Evolutionary conservation across 2,113 vertebrate genomes (phyloP), one percentile per base, ranked within the genome.

Genomic region (Nibea albiflora): DNA sequence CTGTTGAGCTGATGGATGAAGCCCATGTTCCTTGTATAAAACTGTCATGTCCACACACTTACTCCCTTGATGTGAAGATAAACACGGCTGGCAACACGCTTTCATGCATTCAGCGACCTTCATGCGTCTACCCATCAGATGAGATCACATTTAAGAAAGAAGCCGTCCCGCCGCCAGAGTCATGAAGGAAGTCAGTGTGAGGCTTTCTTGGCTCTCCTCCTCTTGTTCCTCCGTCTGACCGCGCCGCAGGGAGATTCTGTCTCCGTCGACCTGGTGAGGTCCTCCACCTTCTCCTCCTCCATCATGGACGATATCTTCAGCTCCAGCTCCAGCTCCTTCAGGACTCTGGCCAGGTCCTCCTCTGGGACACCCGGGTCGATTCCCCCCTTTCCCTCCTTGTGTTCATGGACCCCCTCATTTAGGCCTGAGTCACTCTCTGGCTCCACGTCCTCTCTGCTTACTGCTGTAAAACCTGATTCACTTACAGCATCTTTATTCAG

Each of bases 181-280:
- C 4, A 1, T 11, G 14, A 19, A 1, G 3, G 39, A 17, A 52
- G 66, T 92, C 87, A 92, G 52, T 84, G 71, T 5, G 44, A 22
- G 1, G 79, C 73, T 31, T 88, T 92, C 86, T 90, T 92, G 0
- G 65, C 70, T 26, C 76, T 85, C 70, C 88, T 90, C 64, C 85
- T 92, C 87, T 65, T 94, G 87, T 84, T 95, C 85, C 96, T 94
- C 84, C 95, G 96, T 82, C 97, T 95, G 84, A 97, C 63, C 0
- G 24, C 74, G 39, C 88, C 75, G 1, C 60, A 53, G 63, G 86
- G 44, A 0, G 47, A 31, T 26, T 82, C 76, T 0, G 61, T 71
- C 70, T 84, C 85, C 8, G 4, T 28, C 1, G 74, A 65, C 31
- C 11, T 22, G 11, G 0, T 31, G 5, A 84, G 62, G 24, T 79